These are phyloP conservation scores for Pediacus dermestoides DNA, from an alignment of 2,888 invertebrate genomes.

Conservation along the genomic window DNA sequence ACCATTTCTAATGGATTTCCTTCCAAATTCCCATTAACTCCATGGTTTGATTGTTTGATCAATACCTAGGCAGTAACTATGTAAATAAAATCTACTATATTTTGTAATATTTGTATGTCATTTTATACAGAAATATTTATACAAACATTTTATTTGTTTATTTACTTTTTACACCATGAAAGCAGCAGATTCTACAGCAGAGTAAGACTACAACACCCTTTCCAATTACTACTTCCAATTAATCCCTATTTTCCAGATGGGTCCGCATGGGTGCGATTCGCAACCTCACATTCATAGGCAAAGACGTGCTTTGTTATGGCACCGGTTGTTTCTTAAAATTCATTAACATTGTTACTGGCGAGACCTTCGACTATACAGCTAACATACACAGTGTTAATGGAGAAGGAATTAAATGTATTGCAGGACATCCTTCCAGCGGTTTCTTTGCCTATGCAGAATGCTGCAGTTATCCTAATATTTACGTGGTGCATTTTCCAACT, in stretches of 20 bases:
- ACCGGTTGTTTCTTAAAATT: constrained; percentile 60
- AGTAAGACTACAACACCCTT: too few relatives aligned
- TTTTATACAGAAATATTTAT: too few relatives aligned
- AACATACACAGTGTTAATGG: constrained; percentile 43
- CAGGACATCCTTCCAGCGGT: constrained; percentile 55
- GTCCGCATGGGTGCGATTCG: constrained; percentile 54
- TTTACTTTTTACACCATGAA: too few relatives aligned
- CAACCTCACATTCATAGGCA: constrained; percentile 55
- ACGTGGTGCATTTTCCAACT: constrained; percentile 60
- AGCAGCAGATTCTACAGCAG: too few relatives aligned
- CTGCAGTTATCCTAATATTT: constrained; percentile 55
- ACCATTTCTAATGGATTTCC: too few relatives aligned
- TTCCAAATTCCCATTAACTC: too few relatives aligned
- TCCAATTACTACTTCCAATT: too few relatives aligned
- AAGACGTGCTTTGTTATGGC: constrained; percentile 56
- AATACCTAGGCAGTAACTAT: too few relatives aligned
- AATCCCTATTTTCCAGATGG: constrained; percentile 54
- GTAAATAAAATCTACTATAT: too few relatives aligned
- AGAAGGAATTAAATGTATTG: constrained; percentile 59
- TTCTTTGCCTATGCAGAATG: constrained; percentile 67
- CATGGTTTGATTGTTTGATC: too few relatives aligned
- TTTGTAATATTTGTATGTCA: too few relatives aligned
- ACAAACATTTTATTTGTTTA: too few relatives aligned
- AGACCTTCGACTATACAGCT: constrained; percentile 56
- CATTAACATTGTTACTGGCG: constrained; percentile 52